Evolutionary conservation across 1,140 invertebrate species (phyloP), one percentile per base, ranked within the genome.

Genomic region (Whitmania pigra): DNA sequence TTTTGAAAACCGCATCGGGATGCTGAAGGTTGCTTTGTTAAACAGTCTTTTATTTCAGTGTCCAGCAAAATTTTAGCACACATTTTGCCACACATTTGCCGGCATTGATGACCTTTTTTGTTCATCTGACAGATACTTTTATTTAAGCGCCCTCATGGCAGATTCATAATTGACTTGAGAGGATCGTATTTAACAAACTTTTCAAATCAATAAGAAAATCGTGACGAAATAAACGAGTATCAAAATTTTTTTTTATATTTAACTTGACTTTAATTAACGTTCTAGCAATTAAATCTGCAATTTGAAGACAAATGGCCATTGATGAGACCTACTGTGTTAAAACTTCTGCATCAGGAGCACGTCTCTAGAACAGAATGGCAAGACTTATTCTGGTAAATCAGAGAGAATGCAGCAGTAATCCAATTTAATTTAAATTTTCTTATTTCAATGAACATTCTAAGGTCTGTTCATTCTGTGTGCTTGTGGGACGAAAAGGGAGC

Each of bases 321-420:
- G 73, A 97, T 97, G 89, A 86, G 91, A 75, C 92, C 91, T 15
- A 92, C 92, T 75, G 92, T 97, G 57, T 82, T 95, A 67, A 95
- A 96, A 82, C 82, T 96, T 49, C 83, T 97, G 53, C 88, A 92
- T 76, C 94, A 97, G 83, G 92, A 97, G 79, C 85, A 90, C 36
- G 93, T 97, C 0, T 90, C 90, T n/a, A 88, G 92, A 79, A 86
- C 84, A 75, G 94, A 98, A 86, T 98, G 94, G 94, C 94, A 97
- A 81, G 93, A 95, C 81, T 84, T 97, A 74, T 98, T 98, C 83
- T 95, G 91, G 83, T 89, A 77, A 63, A 73, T 71, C 31, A 40
- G 57, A 63, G 29, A 36, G 6, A 31, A 63, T 63, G 22, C 2
- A 63, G 18, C 29, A 1, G 0, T 63, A 25, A 25, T 63, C 4